phyloP scores from a whole-genome alignment of 2,113 vertebrate genomes.

The Chunga burmeisteri region DNA sequence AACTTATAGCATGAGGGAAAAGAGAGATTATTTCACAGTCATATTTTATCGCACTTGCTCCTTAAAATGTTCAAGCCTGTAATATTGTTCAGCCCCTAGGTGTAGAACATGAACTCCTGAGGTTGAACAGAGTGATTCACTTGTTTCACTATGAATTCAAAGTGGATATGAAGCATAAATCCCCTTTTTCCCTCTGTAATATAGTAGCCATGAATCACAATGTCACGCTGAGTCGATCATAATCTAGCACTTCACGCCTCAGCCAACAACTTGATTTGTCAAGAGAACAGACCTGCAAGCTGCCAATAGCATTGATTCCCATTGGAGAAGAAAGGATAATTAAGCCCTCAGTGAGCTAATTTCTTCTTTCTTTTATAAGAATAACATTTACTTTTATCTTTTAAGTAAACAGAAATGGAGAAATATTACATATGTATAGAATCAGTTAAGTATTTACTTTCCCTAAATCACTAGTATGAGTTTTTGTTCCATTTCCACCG shows the following conservation, averaged over 20 bases:
- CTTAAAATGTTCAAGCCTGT: slow-evolving; percentile 50
- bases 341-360: slow-evolving; percentile 71
- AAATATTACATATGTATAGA: neutral
- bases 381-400: slow-evolving; percentile 23
- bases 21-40: neutral
- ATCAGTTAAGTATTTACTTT: neutral
- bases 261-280: slow-evolving; percentile 84
- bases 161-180: slow-evolving; percentile 77
- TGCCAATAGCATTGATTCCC: slow-evolving; percentile 74
- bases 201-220: slow-evolving; percentile 76
- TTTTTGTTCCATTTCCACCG: neutral
- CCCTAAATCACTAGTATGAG: neutral
- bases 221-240: slow-evolving; percentile 73
- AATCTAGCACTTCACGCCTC: slow-evolving; percentile 80
- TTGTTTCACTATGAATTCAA: slow-evolving; percentile 76
- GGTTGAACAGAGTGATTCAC: slow-evolving; percentile 70
- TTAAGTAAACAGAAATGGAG: slow-evolving; percentile 30
- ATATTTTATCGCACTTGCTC: slow-evolving; percentile 60
- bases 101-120: slow-evolving; percentile 63
- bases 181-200: slow-evolving; percentile 68
- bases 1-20: neutral
- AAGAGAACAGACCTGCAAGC: slow-evolving; percentile 68
- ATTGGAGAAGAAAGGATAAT: slow-evolving; percentile 70
- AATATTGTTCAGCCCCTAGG: slow-evolving; percentile 65
- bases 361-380: slow-evolving; percentile 66